Percentiles rank a stretch among this genome's conserved stretches.
These are phyloP conservation scores for Chrysogorgia sp. DNA, from an alignment of 92 coral and sea anemone species.

Conservation along the genomic window DNA sequence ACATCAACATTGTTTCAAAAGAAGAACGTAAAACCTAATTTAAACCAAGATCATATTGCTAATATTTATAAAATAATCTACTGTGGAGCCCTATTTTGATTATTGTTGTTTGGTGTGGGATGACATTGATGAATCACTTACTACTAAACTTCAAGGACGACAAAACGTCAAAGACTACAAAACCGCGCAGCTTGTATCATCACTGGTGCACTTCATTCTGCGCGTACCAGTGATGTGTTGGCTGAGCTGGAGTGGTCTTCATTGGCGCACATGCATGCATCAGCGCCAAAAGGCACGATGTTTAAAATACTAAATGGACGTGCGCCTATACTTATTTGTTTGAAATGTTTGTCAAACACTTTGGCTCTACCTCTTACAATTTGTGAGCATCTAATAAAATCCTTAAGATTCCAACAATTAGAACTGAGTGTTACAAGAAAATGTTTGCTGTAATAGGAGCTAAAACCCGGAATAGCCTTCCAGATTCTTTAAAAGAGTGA, in stretches of 20 bases:
- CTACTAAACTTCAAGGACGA: conserved; percentile 1
- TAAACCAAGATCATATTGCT: too few relatives aligned
- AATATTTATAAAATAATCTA: too few relatives aligned
- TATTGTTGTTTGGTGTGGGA: too few relatives aligned
- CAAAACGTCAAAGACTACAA: conserved; percentile 13
- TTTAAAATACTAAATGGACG: conserved; percentile 12
- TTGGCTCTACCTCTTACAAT: conserved; percentile 1
- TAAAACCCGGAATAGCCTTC: background rate
- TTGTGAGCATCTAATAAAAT: background rate
- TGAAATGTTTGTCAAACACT: background rate
- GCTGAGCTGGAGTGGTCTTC: conserved; percentile 2
- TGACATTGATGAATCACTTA: too few relatives aligned
- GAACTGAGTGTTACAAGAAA: conserved; percentile 14
- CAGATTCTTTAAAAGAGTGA: background rate
- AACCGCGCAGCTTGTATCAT: conserved; percentile 2
- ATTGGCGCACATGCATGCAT: background rate
- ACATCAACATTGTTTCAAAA: too few relatives aligned
- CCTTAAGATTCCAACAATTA: conserved; percentile 10
- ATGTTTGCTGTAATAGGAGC: conserved; percentile 11
- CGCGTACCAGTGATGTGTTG: background rate
- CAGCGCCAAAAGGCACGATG: background rate
- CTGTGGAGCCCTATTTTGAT: too few relatives aligned
- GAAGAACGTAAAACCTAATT: too few relatives aligned
- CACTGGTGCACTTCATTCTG: background rate
- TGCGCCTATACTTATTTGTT: conserved; percentile 8